These are phyloP conservation scores for Globicephala melas DNA, from an alignment of 2,113 vertebrate genomes.

Conservation along the genomic window DNA sequence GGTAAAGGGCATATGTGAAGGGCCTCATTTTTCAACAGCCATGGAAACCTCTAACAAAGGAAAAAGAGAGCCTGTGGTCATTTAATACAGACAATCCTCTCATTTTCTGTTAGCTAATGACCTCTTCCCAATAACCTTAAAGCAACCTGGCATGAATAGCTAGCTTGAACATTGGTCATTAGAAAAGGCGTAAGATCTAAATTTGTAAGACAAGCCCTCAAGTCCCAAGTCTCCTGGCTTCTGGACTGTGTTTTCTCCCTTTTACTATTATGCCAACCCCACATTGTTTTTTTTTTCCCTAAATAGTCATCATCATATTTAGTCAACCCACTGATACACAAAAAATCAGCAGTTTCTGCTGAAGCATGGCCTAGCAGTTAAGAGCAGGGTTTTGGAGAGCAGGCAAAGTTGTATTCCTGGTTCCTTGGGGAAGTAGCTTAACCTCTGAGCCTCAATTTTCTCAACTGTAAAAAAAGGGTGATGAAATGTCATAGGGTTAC, in stretches of 20 bases:
- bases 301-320: not conserved
- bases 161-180: not conserved
- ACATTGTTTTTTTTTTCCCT: not conserved
- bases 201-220: not conserved
- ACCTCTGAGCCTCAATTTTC: not conserved
- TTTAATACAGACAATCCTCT: not conserved
- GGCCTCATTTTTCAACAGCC: not conserved
- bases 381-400: not conserved
- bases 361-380: fast-evolving
- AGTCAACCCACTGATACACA: not conserved
- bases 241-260: not conserved
- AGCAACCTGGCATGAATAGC: not conserved
- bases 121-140: not conserved
- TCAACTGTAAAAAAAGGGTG: not conserved
- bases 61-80: not conserved
- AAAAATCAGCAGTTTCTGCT: not conserved
- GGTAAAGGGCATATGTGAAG: not conserved
- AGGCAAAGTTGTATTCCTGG: not conserved
- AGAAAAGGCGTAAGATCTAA: not conserved
- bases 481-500: not conserved
- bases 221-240: not conserved
- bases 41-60: not conserved
- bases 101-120: not conserved
- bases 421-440: not conserved
- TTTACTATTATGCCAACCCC: not conserved